Percentiles rank a stretch among this genome's conserved stretches.
These are phyloP conservation scores for Eucera pruinosa DNA, from an alignment of 2,888 invertebrate species.

Conservation along the genomic window DNA sequence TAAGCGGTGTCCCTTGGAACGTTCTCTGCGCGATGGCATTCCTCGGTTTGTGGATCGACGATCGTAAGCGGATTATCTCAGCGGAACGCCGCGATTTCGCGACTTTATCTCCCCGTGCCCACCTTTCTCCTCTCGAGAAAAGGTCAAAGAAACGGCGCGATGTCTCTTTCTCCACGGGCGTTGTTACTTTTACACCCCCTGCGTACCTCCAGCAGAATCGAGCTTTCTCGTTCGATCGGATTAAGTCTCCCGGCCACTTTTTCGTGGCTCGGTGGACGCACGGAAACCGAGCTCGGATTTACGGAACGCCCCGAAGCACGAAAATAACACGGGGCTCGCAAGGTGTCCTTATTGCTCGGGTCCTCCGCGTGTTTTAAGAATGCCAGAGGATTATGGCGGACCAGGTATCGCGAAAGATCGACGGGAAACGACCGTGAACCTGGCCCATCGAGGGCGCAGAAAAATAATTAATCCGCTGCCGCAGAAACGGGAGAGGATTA, in stretches of 20 bases:
- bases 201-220: not conserved
- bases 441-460: slow-evolving; percentile 36
- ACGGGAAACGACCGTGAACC: slow-evolving; percentile 52
- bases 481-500: slow-evolving; percentile 57
- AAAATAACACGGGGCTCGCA: slow-evolving; percentile 36
- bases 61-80: slow-evolving; percentile 65
- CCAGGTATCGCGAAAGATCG: slow-evolving; percentile 38
- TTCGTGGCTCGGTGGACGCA: not conserved
- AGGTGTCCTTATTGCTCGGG: slow-evolving; percentile 10
- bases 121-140: not conserved
- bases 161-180: not conserved
- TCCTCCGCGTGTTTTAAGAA: slow-evolving; percentile 15
- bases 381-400: slow-evolving; percentile 43
- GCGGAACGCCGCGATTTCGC: slow-evolving; percentile 51
- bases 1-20: slow-evolving; percentile 43
- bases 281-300: slow-evolving; percentile 26
- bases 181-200: slow-evolving; percentile 14
- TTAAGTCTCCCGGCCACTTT: slow-evolving; percentile 23
- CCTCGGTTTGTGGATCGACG: slow-evolving; percentile 24
- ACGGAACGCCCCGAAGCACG: slow-evolving; percentile 18
- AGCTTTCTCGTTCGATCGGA: slow-evolving; percentile 33
- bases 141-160: not conserved
- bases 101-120: slow-evolving; percentile 39
- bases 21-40: slow-evolving; percentile 31
- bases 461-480: slow-evolving; percentile 72